Evolutionary conservation across 2,888 invertebrate genomes (phyloP).

Genomic region (Dichetophora obliterata): DNA sequence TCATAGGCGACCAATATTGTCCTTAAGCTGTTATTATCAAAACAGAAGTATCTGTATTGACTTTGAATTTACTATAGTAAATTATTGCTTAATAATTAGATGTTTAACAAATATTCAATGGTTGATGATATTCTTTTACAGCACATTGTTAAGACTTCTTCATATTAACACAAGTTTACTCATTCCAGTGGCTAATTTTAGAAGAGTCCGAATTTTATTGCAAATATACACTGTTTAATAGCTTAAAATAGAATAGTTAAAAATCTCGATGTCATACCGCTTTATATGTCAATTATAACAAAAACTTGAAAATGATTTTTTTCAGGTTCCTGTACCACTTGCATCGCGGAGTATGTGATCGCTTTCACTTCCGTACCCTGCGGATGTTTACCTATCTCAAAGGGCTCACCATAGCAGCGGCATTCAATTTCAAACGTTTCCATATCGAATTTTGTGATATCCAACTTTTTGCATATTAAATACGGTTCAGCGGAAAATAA

Average conservation of each 20-base stretch:
- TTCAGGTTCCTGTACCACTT: constrained; percentile 82
- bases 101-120: too few species aligned
- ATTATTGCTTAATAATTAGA: too few species aligned
- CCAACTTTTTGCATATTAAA: constrained; percentile 88
- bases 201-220: background rate
- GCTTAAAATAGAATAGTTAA: background rate
- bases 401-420: constrained; percentile 92
- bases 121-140: too few species aligned
- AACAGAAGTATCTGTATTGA: too few species aligned
- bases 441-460: constrained; percentile 87
- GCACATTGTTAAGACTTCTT: too few species aligned
- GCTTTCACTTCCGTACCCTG: constrained; percentile 99
- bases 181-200: background rate
- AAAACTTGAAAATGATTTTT: constrained; percentile 86
- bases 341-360: constrained; percentile 99
- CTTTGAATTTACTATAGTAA: too few species aligned
- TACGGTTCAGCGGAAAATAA: constrained; percentile 93
- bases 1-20: too few species aligned
- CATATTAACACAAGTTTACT: background rate
- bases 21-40: too few species aligned
- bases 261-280: background rate
- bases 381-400: constrained; percentile 92
- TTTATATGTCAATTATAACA: constrained; percentile 96
- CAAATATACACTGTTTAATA: background rate
- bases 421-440: constrained; percentile 86